These are phyloP conservation scores for Tachysurus vachellii DNA, from an alignment of 2,113 vertebrate genomes.

Conservation along the genomic window DNA sequence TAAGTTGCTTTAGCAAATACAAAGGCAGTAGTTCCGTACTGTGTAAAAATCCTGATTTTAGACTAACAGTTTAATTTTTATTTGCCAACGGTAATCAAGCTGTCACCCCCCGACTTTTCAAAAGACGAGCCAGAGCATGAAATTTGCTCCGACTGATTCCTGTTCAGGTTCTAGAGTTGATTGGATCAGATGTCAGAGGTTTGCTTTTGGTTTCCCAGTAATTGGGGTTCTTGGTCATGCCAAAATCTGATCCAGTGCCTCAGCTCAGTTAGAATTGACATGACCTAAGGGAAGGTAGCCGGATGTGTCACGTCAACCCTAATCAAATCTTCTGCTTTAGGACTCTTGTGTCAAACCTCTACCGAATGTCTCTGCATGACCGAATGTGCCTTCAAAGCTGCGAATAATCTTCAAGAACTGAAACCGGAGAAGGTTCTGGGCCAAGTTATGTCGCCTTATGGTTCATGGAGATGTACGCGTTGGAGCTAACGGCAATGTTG, in stretches of 20 bases:
- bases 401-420: neutral
- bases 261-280: neutral
- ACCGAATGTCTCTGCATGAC: slow-evolving; percentile 35
- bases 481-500: neutral
- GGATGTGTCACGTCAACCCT: slow-evolving; percentile 40
- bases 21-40: neutral
- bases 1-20: neutral
- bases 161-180: slow-evolving; percentile 23
- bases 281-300: slow-evolving; percentile 1
- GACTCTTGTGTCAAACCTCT: neutral
- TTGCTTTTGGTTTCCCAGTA: slow-evolving; percentile 11
- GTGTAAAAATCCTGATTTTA: neutral
- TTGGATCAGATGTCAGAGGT: neutral
- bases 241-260: slow-evolving; percentile 9
- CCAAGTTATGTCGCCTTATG: too few species aligned
- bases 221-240: slow-evolving; percentile 4
- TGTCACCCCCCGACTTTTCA: neutral
- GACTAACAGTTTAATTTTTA: too few species aligned
- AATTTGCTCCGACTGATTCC: slow-evolving; percentile 29
- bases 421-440: slow-evolving; percentile 12
- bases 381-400: slow-evolving; percentile 13
- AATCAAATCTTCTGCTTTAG: slow-evolving; percentile 48
- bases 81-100: neutral
- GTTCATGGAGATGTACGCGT: neutral
- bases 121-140: slow-evolving; percentile 19